Evolutionary conservation across 2,797 vertebrate genomes (phyloP).

Genomic region (Malacoctenus gilli): DNA sequence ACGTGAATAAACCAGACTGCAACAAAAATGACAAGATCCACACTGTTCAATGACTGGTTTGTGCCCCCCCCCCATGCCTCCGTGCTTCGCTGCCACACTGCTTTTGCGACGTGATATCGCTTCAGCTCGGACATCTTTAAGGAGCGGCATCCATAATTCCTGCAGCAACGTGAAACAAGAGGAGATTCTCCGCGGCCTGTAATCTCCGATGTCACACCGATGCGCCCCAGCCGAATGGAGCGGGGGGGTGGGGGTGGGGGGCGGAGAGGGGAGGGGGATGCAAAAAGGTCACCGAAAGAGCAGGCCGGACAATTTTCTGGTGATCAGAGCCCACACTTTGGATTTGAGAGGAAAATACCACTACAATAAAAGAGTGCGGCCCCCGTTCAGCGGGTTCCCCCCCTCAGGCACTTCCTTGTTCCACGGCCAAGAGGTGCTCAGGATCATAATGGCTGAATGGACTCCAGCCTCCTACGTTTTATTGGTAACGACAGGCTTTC

Average conservation of each 20-base stretch:
- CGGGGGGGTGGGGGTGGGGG: too few relatives aligned
- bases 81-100: too few relatives aligned
- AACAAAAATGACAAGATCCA: background rate
- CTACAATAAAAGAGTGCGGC: constrained; percentile 29
- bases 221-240: constrained; percentile 17
- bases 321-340: constrained; percentile 44
- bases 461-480: constrained; percentile 2
- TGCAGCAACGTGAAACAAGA: constrained; percentile 40
- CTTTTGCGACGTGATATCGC: constrained; percentile 16
- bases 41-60: constrained; percentile 5
- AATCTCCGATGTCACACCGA: constrained; percentile 50
- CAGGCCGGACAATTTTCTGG: constrained; percentile 47
- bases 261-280: background rate
- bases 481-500: background rate
- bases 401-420: constrained; percentile 35
- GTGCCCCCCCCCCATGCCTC: too few relatives aligned
- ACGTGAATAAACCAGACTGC: too few relatives aligned
- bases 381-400: constrained; percentile 34
- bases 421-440: constrained; percentile 31
- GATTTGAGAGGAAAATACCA: constrained; percentile 3
- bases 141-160: constrained; percentile 30
- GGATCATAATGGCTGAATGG: constrained; percentile 25
- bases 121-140: constrained; percentile 16
- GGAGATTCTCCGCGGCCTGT: constrained; percentile 42
- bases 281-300: constrained; percentile 37